Percentiles rank a stretch among this genome's conserved stretches.
Evolutionary conservation across 2,113 vertebrate genomes (phyloP).

Genomic region (Petrocephalus microphthalmus): DNA sequence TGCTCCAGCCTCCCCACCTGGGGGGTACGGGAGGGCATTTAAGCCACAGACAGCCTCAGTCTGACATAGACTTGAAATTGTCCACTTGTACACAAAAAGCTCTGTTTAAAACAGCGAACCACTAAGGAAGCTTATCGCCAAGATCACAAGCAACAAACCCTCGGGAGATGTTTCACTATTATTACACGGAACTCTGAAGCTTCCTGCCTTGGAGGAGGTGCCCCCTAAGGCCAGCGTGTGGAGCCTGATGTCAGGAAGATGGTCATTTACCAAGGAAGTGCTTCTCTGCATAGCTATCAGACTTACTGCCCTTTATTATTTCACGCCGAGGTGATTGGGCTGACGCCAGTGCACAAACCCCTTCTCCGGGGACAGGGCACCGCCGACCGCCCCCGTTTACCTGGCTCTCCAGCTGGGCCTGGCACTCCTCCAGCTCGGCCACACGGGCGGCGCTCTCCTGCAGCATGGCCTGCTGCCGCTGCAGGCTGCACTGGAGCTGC

Average conservation of each 20-base stretch:
- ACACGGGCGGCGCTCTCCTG: slow-evolving; percentile 76
- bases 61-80: background rate
- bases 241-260: background rate
- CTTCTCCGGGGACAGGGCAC: background rate
- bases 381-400: slow-evolving; percentile 43
- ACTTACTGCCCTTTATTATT: background rate
- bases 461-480: slow-evolving; percentile 84
- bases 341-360: background rate
- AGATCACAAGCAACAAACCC: background rate
- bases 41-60: background rate
- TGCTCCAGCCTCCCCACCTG: slow-evolving; percentile 80
- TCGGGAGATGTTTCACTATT: background rate
- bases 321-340: background rate
- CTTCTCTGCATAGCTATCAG: background rate
- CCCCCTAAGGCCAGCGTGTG: background rate
- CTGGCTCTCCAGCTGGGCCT: slow-evolving; percentile 77
- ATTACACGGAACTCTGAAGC: background rate
- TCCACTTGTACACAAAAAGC: background rate
- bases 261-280: background rate
- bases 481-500: slow-evolving; percentile 74
- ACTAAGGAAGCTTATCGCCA: background rate
- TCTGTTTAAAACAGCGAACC: background rate
- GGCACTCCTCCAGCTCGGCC: slow-evolving; percentile 80
- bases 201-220: background rate
- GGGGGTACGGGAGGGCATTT: too few species aligned